phyloP scores from a whole-genome alignment of 2,888 invertebrate species.

The Actias luna region DNA sequence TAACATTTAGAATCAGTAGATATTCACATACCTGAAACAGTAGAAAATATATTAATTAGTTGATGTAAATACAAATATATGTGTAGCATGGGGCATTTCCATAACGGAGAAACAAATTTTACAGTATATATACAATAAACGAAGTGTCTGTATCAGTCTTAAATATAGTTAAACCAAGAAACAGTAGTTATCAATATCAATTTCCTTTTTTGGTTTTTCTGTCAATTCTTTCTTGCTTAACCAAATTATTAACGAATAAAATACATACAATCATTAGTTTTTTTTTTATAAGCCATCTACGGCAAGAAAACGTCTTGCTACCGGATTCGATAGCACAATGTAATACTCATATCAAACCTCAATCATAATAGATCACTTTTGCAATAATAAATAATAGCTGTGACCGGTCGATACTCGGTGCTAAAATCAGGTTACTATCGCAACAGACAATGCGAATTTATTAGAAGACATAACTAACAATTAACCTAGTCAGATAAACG shows the following conservation, averaged over 20 bases:
- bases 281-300: background rate
- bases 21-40: constrained; percentile 35
- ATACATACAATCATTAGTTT: too few relatives aligned
- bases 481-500: constrained; percentile 33
- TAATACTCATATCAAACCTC: background rate
- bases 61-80: background rate
- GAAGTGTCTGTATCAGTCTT: too few relatives aligned
- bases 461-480: constrained; percentile 21
- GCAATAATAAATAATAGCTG: constrained; percentile 9
- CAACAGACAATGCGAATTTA: constrained; percentile 21
- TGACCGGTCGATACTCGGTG: constrained; percentile 13
- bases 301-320: background rate
- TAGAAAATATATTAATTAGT: constrained; percentile 19
- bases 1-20: background rate
- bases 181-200: too few relatives aligned
- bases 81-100: too few relatives aligned
- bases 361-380: constrained; percentile 9
- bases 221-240: too few relatives aligned
- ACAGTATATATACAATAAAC: too few relatives aligned
- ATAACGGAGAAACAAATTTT: too few relatives aligned
- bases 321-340: background rate
- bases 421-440: constrained; percentile 25
- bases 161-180: too few relatives aligned
- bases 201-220: too few relatives aligned
- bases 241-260: too few relatives aligned